Conservation (phyloP, 1,140 invertebrate genomes). For the Drosophila melanica region DNA sequence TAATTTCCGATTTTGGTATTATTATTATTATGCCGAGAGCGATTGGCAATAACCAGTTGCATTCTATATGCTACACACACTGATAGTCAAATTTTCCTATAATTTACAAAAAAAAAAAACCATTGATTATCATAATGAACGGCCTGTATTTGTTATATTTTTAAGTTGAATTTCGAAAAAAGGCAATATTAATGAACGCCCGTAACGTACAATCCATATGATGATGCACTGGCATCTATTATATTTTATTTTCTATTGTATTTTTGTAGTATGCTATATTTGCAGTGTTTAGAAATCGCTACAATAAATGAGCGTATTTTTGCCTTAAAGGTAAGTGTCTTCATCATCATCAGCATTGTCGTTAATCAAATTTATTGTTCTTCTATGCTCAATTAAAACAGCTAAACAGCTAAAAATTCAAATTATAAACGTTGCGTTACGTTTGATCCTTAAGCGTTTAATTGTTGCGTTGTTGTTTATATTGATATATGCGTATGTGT, state of each 20-base stretch:
- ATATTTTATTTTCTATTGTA: constrained; percentile 2
- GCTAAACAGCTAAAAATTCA: constrained; percentile 43
- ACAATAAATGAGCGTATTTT: constrained; percentile 15
- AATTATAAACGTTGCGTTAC: constrained; percentile 24
- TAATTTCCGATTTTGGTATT: background rate
- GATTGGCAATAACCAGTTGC: too few relatives aligned
- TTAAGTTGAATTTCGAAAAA: too few relatives aligned
- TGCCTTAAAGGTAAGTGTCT: background rate
- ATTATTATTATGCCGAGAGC: background rate
- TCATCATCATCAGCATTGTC: background rate
- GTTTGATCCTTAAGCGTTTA: constrained; percentile 16
- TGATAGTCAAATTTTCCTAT: too few relatives aligned
- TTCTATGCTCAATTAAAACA: constrained; percentile 49
- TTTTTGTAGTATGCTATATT: background rate
- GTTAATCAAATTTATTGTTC: constrained; percentile 7
- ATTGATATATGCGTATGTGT: constrained; percentile 6
- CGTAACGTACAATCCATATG: background rate
- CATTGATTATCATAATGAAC: background rate
- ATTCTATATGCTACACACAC: too few relatives aligned
- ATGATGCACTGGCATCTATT: background rate
- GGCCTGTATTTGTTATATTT: background rate
- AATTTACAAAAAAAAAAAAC: background rate
- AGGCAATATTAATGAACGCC: too few relatives aligned
- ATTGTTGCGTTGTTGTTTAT: constrained; percentile 4
- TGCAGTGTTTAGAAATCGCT: background rate